These are phyloP conservation scores for Bufo gargarizans DNA, from an alignment of 2,113 vertebrate species.

Conservation along the genomic window DNA sequence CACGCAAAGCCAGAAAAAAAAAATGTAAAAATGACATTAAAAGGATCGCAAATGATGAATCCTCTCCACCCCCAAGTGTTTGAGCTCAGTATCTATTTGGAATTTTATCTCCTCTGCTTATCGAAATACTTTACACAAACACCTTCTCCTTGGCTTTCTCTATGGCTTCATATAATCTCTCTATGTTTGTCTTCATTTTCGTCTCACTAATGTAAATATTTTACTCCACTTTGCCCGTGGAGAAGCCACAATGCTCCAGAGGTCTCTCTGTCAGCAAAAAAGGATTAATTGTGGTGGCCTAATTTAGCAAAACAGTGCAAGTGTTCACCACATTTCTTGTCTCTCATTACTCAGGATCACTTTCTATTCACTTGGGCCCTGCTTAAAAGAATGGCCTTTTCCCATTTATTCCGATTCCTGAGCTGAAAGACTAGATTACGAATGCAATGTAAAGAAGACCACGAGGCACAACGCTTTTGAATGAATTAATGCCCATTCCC, in stretches of 20 bases:
- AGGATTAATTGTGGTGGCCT: constrained; percentile 53
- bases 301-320: constrained; percentile 47
- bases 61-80: too few relatives aligned
- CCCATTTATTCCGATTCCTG: constrained; percentile 12
- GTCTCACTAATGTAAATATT: constrained; percentile 50
- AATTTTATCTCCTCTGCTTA: background rate
- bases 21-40: too few relatives aligned
- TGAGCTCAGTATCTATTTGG: too few relatives aligned
- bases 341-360: constrained; percentile 45
- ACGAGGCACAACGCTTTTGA: background rate
- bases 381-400: constrained; percentile 21
- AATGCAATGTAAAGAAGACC: constrained; percentile 14
- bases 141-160: background rate
- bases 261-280: constrained; percentile 44
- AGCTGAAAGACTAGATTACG: constrained; percentile 22
- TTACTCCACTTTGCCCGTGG: constrained; percentile 29
- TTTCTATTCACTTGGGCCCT: constrained; percentile 28
- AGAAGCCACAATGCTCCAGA: constrained; percentile 45
- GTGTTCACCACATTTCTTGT: constrained; percentile 27
- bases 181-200: constrained; percentile 43
- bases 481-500: background rate
- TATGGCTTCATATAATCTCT: constrained; percentile 28
- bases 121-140: background rate
- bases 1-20: too few relatives aligned
- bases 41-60: too few relatives aligned